These are phyloP conservation scores for Bos javanicus DNA, from an alignment of 2,113 vertebrate species.

Conservation along the genomic window DNA sequence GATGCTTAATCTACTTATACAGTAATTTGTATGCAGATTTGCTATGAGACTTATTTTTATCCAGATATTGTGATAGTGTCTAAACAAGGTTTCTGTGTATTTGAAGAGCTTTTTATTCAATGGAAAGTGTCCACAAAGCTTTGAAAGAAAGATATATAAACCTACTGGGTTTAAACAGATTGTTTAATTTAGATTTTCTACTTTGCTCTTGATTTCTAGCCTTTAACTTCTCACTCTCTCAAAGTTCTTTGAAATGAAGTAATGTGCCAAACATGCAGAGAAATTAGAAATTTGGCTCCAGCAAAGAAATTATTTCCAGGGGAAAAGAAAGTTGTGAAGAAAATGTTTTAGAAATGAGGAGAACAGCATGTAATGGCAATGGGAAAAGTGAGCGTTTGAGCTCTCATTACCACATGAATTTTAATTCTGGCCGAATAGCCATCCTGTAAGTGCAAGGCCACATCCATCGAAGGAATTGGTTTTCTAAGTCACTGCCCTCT, in stretches of 20 bases:
- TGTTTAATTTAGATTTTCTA: constrained; percentile 69
- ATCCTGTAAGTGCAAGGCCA: neutral
- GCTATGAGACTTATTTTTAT: constrained; percentile 42
- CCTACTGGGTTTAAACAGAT: constrained; percentile 52
- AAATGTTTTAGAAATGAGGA: constrained; percentile 17
- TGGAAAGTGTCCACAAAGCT: constrained; percentile 40
- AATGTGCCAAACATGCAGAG: neutral
- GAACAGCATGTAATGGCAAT: neutral
- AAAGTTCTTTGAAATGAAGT: constrained; percentile 41
- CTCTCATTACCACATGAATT: neutral
- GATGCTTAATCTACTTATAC: constrained; percentile 11
- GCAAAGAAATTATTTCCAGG: constrained; percentile 46
- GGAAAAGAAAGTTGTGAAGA: constrained; percentile 22
- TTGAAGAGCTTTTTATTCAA: constrained; percentile 49
- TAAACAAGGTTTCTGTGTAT: constrained; percentile 46
- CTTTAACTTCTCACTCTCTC: constrained; percentile 25
- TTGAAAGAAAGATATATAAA: constrained; percentile 49
- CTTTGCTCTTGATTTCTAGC: constrained; percentile 44
- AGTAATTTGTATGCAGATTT: constrained; percentile 36
- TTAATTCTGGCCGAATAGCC: neutral
- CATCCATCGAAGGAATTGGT: neutral
- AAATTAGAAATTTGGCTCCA: constrained; percentile 36
- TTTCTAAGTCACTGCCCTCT: neutral
- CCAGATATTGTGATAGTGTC: constrained; percentile 37
- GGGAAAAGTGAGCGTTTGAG: neutral